phyloP scores from a whole-genome alignment of 1,140 invertebrate species.

The Drosophila lowei region DNA sequence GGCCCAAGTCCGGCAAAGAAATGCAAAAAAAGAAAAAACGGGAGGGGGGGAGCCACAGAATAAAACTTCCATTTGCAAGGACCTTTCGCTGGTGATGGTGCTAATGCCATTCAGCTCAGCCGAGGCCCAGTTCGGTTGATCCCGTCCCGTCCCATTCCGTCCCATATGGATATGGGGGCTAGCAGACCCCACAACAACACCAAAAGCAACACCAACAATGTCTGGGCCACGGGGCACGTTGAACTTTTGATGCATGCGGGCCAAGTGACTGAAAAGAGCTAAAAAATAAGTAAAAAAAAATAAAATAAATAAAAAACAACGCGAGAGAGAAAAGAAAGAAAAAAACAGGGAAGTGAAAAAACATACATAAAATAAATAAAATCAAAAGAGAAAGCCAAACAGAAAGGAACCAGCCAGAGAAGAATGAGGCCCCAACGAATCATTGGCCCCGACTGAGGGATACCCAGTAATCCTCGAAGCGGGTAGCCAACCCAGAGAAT shows the following conservation, averaged over 20 bases:
- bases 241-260: conserved; percentile 73
- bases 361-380: conserved; percentile 40
- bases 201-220: conserved; percentile 48
- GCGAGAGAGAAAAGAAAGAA: conserved; percentile 13
- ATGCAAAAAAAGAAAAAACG: not conserved
- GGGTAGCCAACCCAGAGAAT: too few species aligned
- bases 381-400: conserved; percentile 42
- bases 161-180: conserved; percentile 22
- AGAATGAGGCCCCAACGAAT: not conserved
- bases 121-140: conserved; percentile 26
- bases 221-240: conserved; percentile 60
- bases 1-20: conserved; percentile 21
- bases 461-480: conserved; percentile 1
- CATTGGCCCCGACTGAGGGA: not conserved
- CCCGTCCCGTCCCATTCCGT: conserved; percentile 8
- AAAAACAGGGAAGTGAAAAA: not conserved
- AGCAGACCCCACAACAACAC: not conserved
- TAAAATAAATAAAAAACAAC: conserved; percentile 14
- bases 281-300: conserved; percentile 5
- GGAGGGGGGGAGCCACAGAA: too few species aligned
- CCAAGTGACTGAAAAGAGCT: conserved; percentile 63
- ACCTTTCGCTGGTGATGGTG: not conserved
- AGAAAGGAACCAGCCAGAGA: conserved; percentile 12
- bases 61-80: too few species aligned
- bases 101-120: not conserved